These are phyloP conservation scores for Bugulina stolonifera DNA, from an alignment of 2,888 invertebrate genomes.

Conservation along the genomic window DNA sequence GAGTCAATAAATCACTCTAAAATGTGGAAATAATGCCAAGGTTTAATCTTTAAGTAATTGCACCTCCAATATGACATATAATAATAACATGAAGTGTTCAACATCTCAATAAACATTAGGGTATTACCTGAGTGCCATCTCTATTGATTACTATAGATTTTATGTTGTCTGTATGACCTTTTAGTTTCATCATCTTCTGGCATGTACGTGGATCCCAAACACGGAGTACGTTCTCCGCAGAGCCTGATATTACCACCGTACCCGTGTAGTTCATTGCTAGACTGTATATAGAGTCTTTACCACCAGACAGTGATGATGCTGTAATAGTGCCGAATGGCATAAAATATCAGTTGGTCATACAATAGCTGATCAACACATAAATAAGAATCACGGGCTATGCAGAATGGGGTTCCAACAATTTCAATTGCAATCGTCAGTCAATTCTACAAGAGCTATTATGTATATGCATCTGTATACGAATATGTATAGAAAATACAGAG, in stretches of 20 bases:
- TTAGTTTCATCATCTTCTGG: slow-evolving; percentile 82
- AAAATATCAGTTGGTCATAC: not conserved
- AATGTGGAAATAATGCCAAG: too few relatives aligned
- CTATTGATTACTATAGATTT: slow-evolving; percentile 87
- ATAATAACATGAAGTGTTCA: too few relatives aligned
- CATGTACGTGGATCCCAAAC: slow-evolving; percentile 97
- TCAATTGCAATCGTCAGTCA: too few relatives aligned
- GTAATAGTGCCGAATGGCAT: slow-evolving; percentile 28
- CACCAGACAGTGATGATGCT: slow-evolving; percentile 91
- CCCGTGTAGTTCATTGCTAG: slow-evolving; percentile 96
- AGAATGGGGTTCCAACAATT: too few relatives aligned
- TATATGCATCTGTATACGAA: too few relatives aligned
- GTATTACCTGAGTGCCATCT: slow-evolving; percentile 69
- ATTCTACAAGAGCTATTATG: too few relatives aligned
- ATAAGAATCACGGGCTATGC: too few relatives aligned
- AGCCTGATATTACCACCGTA: slow-evolving; percentile 87
- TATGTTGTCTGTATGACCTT: slow-evolving; percentile 95
- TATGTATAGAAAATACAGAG: too few relatives aligned
- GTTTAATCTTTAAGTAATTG: too few relatives aligned
- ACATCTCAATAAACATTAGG: not conserved
- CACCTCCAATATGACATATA: not conserved
- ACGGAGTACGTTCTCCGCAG: slow-evolving; percentile 64
- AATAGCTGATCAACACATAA: too few relatives aligned
- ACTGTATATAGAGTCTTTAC: slow-evolving; percentile 97
- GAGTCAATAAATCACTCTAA: too few relatives aligned